Conservation (phyloP, 2,797 vertebrate genomes). For the Enteromius thamalakanensis region DNA sequence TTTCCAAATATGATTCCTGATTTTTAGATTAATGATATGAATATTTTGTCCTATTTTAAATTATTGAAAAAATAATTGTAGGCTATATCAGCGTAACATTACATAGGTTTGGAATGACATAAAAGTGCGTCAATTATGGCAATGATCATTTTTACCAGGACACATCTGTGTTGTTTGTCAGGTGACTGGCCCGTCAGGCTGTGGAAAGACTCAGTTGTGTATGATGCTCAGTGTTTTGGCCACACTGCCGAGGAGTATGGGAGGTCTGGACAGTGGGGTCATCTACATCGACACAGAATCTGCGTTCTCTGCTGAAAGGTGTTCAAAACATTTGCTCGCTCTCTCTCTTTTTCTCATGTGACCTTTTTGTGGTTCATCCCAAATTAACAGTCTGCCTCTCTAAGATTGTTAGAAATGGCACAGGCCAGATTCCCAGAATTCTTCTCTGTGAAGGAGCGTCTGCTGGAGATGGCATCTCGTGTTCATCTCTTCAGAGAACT, state of each 20-base stretch:
- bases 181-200: slow-evolving; percentile 84
- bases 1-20: not conserved
- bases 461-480: slow-evolving; percentile 76
- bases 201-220: slow-evolving; percentile 88
- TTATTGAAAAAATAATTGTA: not conserved
- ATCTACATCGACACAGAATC: slow-evolving; percentile 85
- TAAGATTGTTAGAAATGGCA: slow-evolving; percentile 82
- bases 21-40: no score
- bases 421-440: slow-evolving; percentile 77
- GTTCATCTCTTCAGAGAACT: slow-evolving; percentile 82
- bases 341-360: not conserved
- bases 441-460: slow-evolving; percentile 77
- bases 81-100: not conserved
- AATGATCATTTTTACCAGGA: not conserved
- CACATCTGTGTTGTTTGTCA: slow-evolving; percentile 57
- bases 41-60: not conserved
- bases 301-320: slow-evolving; percentile 86
- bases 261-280: slow-evolving; percentile 80
- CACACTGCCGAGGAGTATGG: slow-evolving; percentile 77
- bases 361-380: slow-evolving; percentile 32
- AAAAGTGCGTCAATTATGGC: not conserved
- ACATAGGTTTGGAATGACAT: not conserved
- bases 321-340: slow-evolving; percentile 3
- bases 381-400: not conserved
- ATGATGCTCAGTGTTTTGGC: slow-evolving; percentile 83